Evolutionary conservation across 1,140 invertebrate species (phyloP).

Genomic region (Sitophilus oryzae): DNA sequence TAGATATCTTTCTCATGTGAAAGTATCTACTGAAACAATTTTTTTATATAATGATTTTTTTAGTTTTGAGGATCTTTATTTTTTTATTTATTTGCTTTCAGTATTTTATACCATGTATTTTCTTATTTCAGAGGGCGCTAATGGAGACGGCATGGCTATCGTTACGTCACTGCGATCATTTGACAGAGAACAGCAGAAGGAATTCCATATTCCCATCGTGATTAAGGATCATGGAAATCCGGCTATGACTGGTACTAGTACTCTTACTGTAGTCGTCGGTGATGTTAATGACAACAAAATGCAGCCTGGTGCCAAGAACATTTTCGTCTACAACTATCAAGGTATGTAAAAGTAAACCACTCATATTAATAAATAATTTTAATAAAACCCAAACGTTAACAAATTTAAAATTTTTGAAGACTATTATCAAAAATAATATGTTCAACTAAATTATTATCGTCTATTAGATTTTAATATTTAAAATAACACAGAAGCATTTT

Average conservation of each 20-base stretch:
- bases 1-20: no score
- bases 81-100: no score
- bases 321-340: conserved; percentile 95
- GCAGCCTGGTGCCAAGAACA: conserved; percentile 92
- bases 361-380: no score
- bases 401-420: no score
- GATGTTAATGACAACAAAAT: conserved; percentile 97
- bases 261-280: conserved; percentile 90
- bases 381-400: no score
- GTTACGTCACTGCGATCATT: conserved; percentile 85
- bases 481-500: no score
- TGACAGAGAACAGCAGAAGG: conserved; percentile 91
- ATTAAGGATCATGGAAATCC: conserved; percentile 86
- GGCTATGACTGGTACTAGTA: conserved; percentile 90
- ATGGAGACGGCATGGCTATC: conserved; percentile 92
- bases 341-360: conserved; percentile 42
- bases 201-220: conserved; percentile 89
- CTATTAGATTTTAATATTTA: no score
- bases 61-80: no score
- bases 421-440: no score
- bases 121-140: conserved; percentile 72
- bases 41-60: no score
- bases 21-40: no score
- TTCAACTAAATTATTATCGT: no score
- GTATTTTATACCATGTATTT: neutral